Conservation (phyloP, 2,797 vertebrate species). For the Paguma larvata region DNA sequence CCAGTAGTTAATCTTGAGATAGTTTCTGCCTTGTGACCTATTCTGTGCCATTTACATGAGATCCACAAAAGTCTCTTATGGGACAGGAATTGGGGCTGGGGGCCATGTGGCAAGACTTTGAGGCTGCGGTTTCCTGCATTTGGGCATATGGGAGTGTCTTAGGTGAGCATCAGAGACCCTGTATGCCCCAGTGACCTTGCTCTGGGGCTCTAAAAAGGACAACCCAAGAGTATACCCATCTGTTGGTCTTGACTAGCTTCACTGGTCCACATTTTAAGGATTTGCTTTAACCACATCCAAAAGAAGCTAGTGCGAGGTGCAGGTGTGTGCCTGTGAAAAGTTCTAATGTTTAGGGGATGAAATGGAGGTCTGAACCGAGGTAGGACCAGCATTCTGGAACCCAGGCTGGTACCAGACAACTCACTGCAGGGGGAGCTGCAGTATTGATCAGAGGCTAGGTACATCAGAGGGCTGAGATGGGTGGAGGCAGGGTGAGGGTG, state of each 20-base stretch:
- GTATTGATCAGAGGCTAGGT: too few relatives aligned
- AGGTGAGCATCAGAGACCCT: background rate
- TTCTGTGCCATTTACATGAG: background rate
- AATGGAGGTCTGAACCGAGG: background rate
- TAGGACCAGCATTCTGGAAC: background rate
- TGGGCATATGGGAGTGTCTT: background rate
- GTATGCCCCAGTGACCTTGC: background rate
- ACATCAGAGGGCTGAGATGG: background rate
- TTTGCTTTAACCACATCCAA: background rate
- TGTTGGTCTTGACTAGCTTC: background rate
- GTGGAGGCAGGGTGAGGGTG: background rate
- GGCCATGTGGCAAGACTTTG: background rate
- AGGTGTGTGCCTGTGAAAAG: background rate
- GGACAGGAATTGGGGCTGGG: background rate
- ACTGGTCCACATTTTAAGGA: background rate
- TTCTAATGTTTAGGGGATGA: background rate
- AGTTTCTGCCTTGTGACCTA: background rate
- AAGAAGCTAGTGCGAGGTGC: background rate
- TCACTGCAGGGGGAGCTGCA: accelerated
- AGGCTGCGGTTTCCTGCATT: background rate
- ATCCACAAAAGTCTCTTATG: background rate
- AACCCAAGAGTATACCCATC: background rate
- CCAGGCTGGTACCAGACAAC: background rate
- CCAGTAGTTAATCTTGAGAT: background rate
- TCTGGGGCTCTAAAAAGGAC: background rate